phyloP scores from a whole-genome alignment of 2,113 vertebrate genomes.

The Gracilinanus agilis region DNA sequence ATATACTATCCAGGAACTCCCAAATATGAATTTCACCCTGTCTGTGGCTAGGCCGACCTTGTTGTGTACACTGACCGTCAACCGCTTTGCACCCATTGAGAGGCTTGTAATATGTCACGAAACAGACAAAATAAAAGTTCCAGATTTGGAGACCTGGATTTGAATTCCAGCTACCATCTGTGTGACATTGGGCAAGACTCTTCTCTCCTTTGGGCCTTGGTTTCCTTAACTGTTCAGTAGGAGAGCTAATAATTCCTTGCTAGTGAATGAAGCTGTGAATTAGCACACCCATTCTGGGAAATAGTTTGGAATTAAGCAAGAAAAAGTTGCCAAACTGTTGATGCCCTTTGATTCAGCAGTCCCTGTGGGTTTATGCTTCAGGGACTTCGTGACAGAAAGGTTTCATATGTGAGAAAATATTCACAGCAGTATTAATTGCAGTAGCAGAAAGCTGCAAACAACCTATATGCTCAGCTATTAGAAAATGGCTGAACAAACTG shows the following conservation, averaged over 20 bases:
- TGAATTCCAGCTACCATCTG: neutral
- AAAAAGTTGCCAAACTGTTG: neutral
- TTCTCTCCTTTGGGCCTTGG: neutral
- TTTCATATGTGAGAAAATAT: neutral
- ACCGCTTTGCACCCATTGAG: neutral
- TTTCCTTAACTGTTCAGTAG: neutral
- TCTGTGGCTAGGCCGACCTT: neutral
- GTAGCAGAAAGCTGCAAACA: neutral
- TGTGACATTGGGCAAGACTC: neutral
- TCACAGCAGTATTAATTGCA: neutral
- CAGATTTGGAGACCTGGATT: neutral
- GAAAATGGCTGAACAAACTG: neutral
- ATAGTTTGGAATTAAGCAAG: neutral
- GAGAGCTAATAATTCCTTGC: neutral
- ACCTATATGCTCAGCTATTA: neutral
- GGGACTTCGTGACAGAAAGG: neutral
- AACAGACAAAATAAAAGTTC: neutral
- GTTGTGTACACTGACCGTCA: neutral
- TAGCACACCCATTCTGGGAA: neutral
- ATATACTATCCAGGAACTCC: neutral
- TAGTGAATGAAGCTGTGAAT: neutral
- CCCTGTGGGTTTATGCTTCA: neutral
- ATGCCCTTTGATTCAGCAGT: neutral
- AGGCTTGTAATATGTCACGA: neutral
- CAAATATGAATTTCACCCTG: neutral